A percentile compares a stretch with the other conserved stretches of the same genome.
Conservation (phyloP, 1,140 invertebrate genomes). For the Platorchestia sp. region DNA sequence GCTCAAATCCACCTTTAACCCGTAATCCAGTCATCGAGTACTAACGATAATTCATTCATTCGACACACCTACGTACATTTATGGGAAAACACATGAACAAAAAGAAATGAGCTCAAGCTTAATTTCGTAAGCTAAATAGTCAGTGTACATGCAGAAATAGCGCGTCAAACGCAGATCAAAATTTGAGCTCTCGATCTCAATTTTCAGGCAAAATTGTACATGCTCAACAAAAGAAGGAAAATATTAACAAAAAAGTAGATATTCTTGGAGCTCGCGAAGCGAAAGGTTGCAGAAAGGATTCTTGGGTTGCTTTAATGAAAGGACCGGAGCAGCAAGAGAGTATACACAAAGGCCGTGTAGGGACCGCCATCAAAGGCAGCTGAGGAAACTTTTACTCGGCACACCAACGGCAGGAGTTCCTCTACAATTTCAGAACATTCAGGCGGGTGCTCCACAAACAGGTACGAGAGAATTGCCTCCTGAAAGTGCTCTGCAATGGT, state of each 20-base stretch:
- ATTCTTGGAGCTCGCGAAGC: not conserved
- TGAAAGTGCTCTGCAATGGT: not conserved
- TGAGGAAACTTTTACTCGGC: not conserved
- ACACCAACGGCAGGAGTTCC: not conserved
- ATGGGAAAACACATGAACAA: not conserved
- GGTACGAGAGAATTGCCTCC: not conserved
- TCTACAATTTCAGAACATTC: conserved; percentile 31
- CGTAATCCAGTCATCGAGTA: not conserved
- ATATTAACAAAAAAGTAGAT: not conserved
- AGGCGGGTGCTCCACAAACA: not conserved
- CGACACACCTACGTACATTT: not conserved
- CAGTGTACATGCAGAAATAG: not conserved
- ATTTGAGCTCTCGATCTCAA: not conserved
- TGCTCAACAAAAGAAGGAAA: not conserved
- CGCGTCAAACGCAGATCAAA: not conserved
- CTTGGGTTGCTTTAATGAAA: conserved; percentile 29
- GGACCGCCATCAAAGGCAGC: conserved; percentile 37
- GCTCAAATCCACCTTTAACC: not conserved
- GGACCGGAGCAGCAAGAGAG: conserved; percentile 27
- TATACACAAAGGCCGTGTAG: conserved; percentile 42
- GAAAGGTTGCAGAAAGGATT: not conserved
- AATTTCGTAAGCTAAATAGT: not conserved
- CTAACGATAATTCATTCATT: not conserved
- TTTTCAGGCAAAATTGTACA: not conserved
- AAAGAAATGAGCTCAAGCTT: not conserved